phyloP scores from a whole-genome alignment of 2,113 vertebrate species.

The Sprattus sprattus region DNA sequence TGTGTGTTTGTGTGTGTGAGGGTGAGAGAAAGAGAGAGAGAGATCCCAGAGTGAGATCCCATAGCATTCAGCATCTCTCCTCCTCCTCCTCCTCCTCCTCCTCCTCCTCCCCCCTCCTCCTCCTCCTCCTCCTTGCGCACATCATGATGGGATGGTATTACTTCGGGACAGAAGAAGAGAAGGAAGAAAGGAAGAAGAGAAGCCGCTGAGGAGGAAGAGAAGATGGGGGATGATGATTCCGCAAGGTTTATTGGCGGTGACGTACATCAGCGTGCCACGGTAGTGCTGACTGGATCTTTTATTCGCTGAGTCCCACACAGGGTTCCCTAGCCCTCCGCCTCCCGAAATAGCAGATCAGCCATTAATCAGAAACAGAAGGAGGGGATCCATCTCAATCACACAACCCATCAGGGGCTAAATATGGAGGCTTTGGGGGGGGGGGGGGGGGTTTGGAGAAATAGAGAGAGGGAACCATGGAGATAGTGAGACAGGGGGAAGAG shows the following conservation, averaged over 20 bases:
- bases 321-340: constrained; percentile 39
- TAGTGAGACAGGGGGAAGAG: neutral
- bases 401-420: constrained; percentile 38
- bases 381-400: constrained; percentile 40
- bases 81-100: too few relatives aligned
- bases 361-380: constrained; percentile 47
- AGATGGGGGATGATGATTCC: constrained; percentile 43
- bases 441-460: neutral
- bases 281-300: constrained; percentile 55
- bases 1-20: too few relatives aligned
- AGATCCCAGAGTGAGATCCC: neutral
- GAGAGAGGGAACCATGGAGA: neutral
- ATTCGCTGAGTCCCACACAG: constrained; percentile 55
- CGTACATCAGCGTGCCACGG: constrained; percentile 47
- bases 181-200: neutral
- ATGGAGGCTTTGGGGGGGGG: constrained; percentile 26
- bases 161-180: neutral
- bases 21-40: neutral
- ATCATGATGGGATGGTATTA: neutral
- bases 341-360: constrained; percentile 49
- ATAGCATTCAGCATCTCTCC: neutral
- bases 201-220: neutral
- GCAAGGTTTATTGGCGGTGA: constrained; percentile 44
- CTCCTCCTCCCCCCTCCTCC: too few relatives aligned
- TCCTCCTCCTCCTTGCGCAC: neutral